Conservation (phyloP, 1,140 invertebrate species). For the Forficula auricularia region DNA sequence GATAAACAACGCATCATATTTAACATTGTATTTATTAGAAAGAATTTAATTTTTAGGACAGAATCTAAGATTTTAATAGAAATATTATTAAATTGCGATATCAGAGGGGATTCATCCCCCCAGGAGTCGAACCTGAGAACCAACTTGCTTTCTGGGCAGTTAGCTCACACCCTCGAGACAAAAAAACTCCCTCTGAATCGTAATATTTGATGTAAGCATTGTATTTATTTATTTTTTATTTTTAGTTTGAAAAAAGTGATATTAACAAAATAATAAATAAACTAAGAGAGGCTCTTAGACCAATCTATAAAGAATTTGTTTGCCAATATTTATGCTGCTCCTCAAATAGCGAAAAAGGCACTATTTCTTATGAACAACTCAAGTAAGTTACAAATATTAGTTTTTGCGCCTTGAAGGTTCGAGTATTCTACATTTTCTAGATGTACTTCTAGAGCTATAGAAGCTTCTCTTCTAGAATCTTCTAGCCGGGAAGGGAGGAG, state of each 20-base stretch:
- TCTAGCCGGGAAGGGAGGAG: neutral
- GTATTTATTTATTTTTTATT: conserved; percentile 8
- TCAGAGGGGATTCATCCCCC: no score
- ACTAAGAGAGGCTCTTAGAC: conserved; percentile 38
- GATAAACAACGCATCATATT: no score
- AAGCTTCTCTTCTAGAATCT: neutral
- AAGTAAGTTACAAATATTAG: conserved; percentile 25
- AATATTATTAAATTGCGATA: no score
- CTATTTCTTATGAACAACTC: conserved; percentile 34
- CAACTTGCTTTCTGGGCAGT: no score
- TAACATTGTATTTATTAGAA: no score
- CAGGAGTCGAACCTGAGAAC: no score
- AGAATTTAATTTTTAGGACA: no score
- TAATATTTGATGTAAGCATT: neutral
- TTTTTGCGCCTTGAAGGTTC: neutral
- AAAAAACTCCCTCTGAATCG: no score
- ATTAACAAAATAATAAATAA: conserved; percentile 48
- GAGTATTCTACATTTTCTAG: neutral
- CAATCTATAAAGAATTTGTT: conserved; percentile 55
- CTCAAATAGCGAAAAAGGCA: conserved; percentile 22
- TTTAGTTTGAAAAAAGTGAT: conserved; percentile 53
- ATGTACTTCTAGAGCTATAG: neutral
- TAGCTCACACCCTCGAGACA: no score
- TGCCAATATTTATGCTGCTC: conserved; percentile 40
- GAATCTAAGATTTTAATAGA: no score